Base-by-base conservation (phyloP, 2,113 vertebrate species). In the Cebus imitator region DNA sequence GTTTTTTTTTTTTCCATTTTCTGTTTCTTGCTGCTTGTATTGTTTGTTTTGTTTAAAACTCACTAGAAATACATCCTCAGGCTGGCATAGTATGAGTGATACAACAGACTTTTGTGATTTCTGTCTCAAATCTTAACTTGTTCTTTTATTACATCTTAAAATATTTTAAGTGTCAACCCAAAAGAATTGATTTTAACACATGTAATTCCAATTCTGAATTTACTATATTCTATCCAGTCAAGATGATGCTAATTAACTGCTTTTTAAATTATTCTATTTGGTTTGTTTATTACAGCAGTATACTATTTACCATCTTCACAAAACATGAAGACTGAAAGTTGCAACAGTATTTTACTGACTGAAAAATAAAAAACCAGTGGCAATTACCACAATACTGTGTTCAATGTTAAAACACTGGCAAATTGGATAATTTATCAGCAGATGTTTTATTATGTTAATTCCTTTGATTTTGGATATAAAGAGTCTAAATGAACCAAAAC, bases 311-410 rank as follows among this genome's bases (percentile, higher is more conserved):
- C 45, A 90, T 79, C 43, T 35, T 96, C 61, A 80, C 6, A 64
- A 83, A 92, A 92, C 30, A 89, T 18, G 35, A 91, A 90, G 61
- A 48, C 40, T 96, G 95, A 95, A 92, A 50, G 11, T 90, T 90
- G 55, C 6, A 94, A 18, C 11, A 95, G 16, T 87, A 78, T 76
- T 94, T 68, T 50, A 84, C 8, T 89, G 52, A 87, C 45, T 72
- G 90, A 97, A 92, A 32, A 87, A 96, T 32, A 75, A 95, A 90
- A 98, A 95, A n/a, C 55, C 97, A 52, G 70, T 96, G 83, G 37
- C 57, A 95, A 82, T 95, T 92, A 94, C 30, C 48, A 94, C 57
- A 96, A 25, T 82, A 81, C 89, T 75, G 25, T 82, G 81, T 20
- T 96, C n/a, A 35, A 61, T 61, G 58, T 95, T 95, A 86, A 91